Conservation (phyloP, 2,797 vertebrate species). For the Sciurus vulgaris region DNA sequence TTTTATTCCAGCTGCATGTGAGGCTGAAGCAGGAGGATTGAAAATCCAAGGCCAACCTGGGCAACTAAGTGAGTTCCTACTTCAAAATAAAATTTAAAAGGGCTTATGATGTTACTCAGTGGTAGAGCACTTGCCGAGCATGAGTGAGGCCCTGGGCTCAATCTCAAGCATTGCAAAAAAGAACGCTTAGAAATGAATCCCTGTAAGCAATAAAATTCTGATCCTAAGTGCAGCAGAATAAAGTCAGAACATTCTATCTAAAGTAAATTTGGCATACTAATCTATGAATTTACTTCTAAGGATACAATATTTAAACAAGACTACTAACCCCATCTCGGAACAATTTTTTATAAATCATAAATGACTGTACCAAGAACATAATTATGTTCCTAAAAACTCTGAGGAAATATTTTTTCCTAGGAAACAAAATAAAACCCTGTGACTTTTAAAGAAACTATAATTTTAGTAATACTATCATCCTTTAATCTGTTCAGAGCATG, state of each 20-base stretch:
- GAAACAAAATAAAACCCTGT: neutral
- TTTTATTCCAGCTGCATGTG: neutral
- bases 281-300: neutral
- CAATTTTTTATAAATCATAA: neutral
- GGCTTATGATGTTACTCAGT: neutral
- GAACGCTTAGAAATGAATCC: neutral
- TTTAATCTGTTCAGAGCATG: constrained; percentile 15
- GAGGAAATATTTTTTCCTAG: constrained; percentile 20
- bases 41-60: neutral
- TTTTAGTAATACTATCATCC: neutral
- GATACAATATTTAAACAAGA: constrained; percentile 9
- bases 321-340: constrained; percentile 30
- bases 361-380: neutral
- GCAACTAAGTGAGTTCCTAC: neutral
- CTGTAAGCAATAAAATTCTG: neutral
- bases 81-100: neutral
- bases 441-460: neutral
- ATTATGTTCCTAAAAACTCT: constrained; percentile 37
- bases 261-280: neutral
- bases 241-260: neutral
- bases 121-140: neutral
- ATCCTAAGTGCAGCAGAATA: neutral
- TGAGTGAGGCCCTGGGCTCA: neutral
- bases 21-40: neutral
- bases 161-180: neutral